phyloP scores from a whole-genome alignment of 1,140 invertebrate genomes.

The Chironomus tepperi region DNA sequence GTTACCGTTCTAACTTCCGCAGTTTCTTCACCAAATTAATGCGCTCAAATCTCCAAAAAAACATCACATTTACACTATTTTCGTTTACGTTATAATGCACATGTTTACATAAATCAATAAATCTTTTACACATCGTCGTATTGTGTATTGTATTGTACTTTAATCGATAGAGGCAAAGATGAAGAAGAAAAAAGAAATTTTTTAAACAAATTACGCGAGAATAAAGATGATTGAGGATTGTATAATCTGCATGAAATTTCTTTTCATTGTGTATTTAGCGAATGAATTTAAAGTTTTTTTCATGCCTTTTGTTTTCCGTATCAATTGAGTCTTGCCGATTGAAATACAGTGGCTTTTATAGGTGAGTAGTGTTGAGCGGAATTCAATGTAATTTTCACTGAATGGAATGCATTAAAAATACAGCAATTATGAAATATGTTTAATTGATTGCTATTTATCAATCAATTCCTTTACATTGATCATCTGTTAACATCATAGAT shows the following conservation, averaged over 20 bases:
- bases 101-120: slow-evolving; percentile 15
- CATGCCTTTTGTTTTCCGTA: background rate
- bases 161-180: too few species aligned
- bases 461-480: too few species aligned
- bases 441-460: slow-evolving; percentile 14
- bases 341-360: background rate
- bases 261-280: background rate
- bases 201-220: slow-evolving; percentile 6
- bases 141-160: too few species aligned
- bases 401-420: background rate
- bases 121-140: background rate
- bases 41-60: too few species aligned
- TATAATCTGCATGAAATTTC: slow-evolving; percentile 3
- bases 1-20: too few species aligned
- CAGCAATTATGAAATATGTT: background rate
- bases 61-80: too few species aligned
- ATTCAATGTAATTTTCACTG: background rate
- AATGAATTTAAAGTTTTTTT: background rate
- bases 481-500: background rate
- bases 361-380: background rate
- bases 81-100: background rate
- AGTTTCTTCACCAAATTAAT: too few species aligned
- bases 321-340: background rate
- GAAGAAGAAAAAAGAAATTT: too few species aligned
- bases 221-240: slow-evolving; percentile 9